Conservation (phyloP, 2,888 invertebrate species). For the Dryomyza anilis region DNA sequence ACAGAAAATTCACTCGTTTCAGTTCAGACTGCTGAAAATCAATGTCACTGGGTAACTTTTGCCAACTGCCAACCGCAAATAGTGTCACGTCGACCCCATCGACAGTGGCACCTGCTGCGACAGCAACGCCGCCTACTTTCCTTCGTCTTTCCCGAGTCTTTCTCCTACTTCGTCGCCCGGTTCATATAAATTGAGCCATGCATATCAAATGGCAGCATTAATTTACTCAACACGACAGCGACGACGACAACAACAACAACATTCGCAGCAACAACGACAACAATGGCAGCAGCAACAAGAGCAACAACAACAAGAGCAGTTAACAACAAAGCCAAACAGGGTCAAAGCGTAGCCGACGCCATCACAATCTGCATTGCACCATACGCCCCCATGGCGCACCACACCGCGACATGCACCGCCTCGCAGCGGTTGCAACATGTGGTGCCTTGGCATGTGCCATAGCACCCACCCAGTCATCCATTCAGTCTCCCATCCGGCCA, state of each 20-base stretch:
- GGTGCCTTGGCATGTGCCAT: too few species aligned
- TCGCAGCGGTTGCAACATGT: too few species aligned
- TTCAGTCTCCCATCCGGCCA: too few species aligned
- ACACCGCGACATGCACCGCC: too few species aligned
- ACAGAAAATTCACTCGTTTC: too few species aligned
- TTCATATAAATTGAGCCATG: background rate
- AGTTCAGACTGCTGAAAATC: background rate
- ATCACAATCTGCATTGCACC: slow-evolving; percentile 20
- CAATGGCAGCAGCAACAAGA: background rate
- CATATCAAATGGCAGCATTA: slow-evolving; percentile 4
- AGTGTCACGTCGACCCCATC: background rate
- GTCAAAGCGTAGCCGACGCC: slow-evolving; percentile 5
- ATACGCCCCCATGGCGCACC: background rate
- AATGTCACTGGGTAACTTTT: background rate
- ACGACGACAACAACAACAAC: background rate
- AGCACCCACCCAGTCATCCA: too few species aligned
- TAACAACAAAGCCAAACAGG: too few species aligned
- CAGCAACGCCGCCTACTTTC: too few species aligned
- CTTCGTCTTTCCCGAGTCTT: background rate
- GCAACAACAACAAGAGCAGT: background rate
- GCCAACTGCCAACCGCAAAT: too few species aligned
- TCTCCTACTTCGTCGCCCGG: too few species aligned
- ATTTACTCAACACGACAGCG: background rate
- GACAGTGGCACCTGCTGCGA: background rate
- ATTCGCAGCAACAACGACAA: background rate